Evolutionary conservation across 2,797 vertebrate species (phyloP).

Genomic region (Thalassophryne amazonica): DNA sequence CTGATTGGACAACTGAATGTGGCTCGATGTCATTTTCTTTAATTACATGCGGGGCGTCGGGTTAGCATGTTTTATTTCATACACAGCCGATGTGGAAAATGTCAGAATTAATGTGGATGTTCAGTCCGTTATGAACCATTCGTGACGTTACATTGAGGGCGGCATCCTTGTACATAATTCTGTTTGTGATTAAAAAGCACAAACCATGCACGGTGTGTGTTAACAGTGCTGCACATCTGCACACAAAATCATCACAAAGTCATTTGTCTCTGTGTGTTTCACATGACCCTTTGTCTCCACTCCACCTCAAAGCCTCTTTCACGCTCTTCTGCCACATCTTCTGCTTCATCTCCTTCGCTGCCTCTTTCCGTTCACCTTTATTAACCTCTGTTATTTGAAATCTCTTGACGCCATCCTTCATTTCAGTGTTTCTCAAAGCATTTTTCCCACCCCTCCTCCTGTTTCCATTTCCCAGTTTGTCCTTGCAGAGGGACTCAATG

Average conservation of each 20-base stretch:
- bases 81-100: no score
- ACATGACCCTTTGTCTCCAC: conserved; percentile 3
- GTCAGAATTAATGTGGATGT: no score
- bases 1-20: no score
- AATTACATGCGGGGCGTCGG: no score
- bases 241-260: not conserved
- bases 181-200: not conserved
- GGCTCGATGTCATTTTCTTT: no score
- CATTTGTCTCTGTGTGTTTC: not conserved
- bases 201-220: not conserved
- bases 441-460: no score
- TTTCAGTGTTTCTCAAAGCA: conserved; percentile 11
- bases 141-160: no score
- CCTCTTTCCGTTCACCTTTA: conserved; percentile 24
- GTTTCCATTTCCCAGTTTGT: conserved; percentile 8
- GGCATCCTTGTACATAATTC: no score
- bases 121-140: no score
- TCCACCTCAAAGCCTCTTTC: conserved; percentile 12
- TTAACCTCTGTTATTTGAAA: conserved; percentile 22
- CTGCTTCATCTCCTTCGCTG: conserved; percentile 11
- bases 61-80: no score
- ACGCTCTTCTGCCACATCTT: conserved; percentile 11
- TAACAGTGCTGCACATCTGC: not conserved
- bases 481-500: conserved; percentile 24
- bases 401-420: conserved; percentile 17